Base-by-base conservation (phyloP, 2,113 vertebrate genomes). In the Tragulus kanchil region DNA sequence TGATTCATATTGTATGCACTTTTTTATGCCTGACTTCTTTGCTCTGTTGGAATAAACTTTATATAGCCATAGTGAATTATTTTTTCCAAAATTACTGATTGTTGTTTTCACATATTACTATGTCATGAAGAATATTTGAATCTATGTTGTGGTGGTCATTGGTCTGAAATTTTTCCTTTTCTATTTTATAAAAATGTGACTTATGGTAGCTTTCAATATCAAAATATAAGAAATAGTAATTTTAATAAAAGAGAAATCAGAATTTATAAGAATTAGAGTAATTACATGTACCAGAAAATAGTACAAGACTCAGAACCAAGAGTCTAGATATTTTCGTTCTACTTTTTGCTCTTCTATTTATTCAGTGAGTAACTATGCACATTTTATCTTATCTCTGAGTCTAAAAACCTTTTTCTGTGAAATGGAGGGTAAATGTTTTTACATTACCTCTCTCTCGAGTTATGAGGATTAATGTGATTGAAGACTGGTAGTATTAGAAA, bases 281-380 rank as follows among this genome's bases (percentile, higher is more conserved):
- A 71, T 71, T 71, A 45, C 19, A 71, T 71, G 36, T 71, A 45
- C 36, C 69, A 71, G 69, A 36, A 71, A 23, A 71, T 23, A 71
- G 36, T 71, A 10, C 54, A 6, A 88, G 67, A 65, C 8, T 52
- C 31, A 83, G 56, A 84, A 28, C 12, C 12, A 65, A 64, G 26
- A 85, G 28, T 90, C 58, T 67, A 85, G 4, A 45, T 89, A 81
- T 65, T 81, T 92, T 94, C 4, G 64, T 78, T 89, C 88, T 83
- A 83, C 90, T 86, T n/a, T 89, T 90, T 93, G 59, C 9, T 58
- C 1, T 81, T n/a, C 11, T 54, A 42, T n/a, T n/a, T 92, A 91
- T 84, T 90, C 48, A 84, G 3, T 31, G 12, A 86, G 12, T 67
- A 75, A n/a, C 3, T 62, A 92, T 89, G 36, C 7, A 56, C 6